Evolutionary conservation across 2,797 vertebrate genomes (phyloP).

Genomic region (Sebastiscus albofasciatus): DNA sequence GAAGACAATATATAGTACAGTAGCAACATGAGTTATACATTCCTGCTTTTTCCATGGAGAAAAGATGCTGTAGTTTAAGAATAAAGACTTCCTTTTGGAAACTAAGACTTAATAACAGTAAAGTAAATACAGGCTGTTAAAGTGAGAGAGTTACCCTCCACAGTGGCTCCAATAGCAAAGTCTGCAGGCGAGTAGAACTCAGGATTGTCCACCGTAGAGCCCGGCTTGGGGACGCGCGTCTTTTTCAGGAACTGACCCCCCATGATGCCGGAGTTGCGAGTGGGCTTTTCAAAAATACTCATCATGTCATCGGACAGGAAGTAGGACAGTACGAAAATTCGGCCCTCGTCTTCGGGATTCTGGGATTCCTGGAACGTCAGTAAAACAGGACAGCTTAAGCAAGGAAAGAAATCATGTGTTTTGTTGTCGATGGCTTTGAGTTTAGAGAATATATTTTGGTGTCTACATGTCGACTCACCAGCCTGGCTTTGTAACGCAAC

Average conservation of each 20-base stretch:
- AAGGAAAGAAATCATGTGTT: neutral
- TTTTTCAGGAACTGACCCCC: constrained; percentile 89
- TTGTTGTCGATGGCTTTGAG: neutral
- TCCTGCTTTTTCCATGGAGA: neutral
- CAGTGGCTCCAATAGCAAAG: constrained; percentile 87
- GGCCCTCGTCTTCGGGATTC: constrained; percentile 82
- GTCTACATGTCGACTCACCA: constrained; percentile 83
- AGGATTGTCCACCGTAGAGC: constrained; percentile 80
- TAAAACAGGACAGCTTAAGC: neutral
- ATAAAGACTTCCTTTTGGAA: neutral
- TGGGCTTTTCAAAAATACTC: constrained; percentile 88
- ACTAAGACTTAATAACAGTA: neutral
- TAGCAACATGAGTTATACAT: neutral
- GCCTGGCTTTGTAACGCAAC: constrained; percentile 84
- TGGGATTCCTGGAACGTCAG: constrained; percentile 85
- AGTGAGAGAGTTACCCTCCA: constrained; percentile 84
- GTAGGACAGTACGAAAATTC: constrained; percentile 90
- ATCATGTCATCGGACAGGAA: constrained; percentile 88
- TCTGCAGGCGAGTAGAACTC: constrained; percentile 89
- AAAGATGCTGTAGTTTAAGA: neutral
- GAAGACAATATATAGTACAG: neutral
- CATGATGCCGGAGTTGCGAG: constrained; percentile 89
- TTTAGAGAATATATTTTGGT: neutral
- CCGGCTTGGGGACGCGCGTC: constrained; percentile 87
- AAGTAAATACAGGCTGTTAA: neutral